Evolutionary conservation across 2,888 invertebrate species (phyloP), one percentile per base, ranked within the genome.

Genomic region (Chirona hameri): DNA sequence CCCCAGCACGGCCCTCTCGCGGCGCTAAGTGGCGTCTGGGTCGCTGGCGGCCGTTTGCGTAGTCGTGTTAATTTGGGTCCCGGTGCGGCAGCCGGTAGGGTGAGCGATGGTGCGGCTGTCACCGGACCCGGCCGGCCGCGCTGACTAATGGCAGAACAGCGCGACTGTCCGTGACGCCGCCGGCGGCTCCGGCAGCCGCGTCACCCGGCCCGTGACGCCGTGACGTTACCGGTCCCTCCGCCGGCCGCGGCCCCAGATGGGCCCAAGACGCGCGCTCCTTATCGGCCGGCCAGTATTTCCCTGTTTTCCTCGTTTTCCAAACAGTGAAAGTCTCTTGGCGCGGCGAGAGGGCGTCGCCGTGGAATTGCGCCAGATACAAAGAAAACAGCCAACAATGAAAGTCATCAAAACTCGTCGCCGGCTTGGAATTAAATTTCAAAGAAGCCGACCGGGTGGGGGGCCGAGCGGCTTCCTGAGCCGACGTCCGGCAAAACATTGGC

Each of bases 371-470:
- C 39, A 76, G 39, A 46, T 39, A 76, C 76, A 76, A 76, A 76
- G 76, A 76, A 76, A 76, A 76, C 39, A 76, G 24, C 69, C n/a
- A 69, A 76, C 31, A 76, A 76, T 76, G 76, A 46, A 76, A 76
- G 39, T 31, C 76, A 76, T 39, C 76, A 76, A 24, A 76, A 76
- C 76, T 76, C 76, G 76, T 4, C 76, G 76, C 46, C 9, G 21
- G 3, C 10, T 21, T 24, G 39, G 76, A 76, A 76, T 76, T 46
- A 76, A 76, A 76, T 76, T 76, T 21, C 46, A 24, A 46, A 76
- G 24, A 46, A 24, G 31, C 39, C 76, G 76, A 9, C 24, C 39
- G 24, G 29, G 69, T 18, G 69, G 27, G 24, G 76, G 31, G 2
- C 69, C 18, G 52, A 5, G 15, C 69, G 69, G 31, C 31, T 52